Conservation (phyloP, 1,140 invertebrate species). For the Drosophila obscura region DNA sequence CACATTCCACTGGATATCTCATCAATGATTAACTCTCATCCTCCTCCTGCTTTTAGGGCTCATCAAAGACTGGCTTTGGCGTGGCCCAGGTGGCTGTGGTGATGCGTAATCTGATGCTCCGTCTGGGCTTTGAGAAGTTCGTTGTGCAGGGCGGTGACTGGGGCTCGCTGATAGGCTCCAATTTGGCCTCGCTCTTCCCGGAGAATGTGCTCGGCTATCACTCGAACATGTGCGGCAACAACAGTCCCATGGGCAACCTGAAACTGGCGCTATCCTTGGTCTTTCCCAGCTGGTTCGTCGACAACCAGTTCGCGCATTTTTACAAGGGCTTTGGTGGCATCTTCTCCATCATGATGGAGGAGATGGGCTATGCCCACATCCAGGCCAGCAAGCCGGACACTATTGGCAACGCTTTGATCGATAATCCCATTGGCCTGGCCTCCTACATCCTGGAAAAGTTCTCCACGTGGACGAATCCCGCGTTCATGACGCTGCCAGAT, state of each 20-base stretch:
- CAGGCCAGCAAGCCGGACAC: conserved; percentile 97
- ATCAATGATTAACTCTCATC: background rate
- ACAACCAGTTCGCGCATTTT: conserved; percentile 85
- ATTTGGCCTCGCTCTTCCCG: conserved; percentile 88
- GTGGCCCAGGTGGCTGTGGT: conserved; percentile 88
- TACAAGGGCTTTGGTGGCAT: conserved; percentile 87
- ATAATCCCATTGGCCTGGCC: conserved; percentile 90
- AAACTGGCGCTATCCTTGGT: conserved; percentile 61
- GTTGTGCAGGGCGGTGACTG: conserved; percentile 94
- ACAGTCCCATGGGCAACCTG: conserved; percentile 44
- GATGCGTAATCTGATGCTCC: conserved; percentile 92
- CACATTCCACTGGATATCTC: background rate
- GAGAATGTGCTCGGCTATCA: conserved; percentile 87
- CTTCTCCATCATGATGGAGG: conserved; percentile 86
- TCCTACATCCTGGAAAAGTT: conserved; percentile 95
- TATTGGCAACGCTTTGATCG: conserved; percentile 87
- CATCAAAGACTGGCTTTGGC: conserved; percentile 87
- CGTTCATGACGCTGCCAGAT: conserved; percentile 86
- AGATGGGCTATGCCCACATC: conserved; percentile 92
- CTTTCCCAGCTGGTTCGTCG: conserved; percentile 86
- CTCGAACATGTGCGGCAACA: conserved; percentile 86
- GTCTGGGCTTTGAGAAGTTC: conserved; percentile 90
- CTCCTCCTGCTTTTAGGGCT: conserved; percentile 74
- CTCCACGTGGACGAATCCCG: conserved; percentile 89
- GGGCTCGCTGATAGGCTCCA: conserved; percentile 87